Conservation (phyloP, 2,797 vertebrate species). For the Melanotaenia maccullochi region DNA sequence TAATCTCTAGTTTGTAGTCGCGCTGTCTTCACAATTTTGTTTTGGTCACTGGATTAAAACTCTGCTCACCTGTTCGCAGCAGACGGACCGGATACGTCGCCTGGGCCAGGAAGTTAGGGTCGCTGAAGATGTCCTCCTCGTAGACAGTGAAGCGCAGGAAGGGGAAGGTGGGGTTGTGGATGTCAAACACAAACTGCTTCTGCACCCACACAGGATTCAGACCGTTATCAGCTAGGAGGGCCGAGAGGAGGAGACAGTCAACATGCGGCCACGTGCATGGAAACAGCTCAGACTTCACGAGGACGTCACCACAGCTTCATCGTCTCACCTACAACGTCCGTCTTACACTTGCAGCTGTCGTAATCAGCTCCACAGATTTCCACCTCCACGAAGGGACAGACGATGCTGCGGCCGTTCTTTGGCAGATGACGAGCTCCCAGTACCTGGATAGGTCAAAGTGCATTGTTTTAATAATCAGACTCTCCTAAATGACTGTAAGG, state of each 20-base stretch:
- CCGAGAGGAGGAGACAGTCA: conserved; percentile 7
- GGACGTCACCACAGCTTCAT: not conserved
- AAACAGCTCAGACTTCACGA: not conserved
- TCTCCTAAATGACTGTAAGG: not conserved
- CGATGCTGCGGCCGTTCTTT: conserved; percentile 93
- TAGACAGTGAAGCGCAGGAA: conserved; percentile 95
- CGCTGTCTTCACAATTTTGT: no score
- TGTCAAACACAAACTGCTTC: conserved; percentile 92
- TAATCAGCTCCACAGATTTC: conserved; percentile 95
- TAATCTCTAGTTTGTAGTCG: not conserved
- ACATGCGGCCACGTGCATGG: not conserved
- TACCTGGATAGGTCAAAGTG: conserved; percentile 78
- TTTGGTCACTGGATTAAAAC: no score
- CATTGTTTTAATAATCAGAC: not conserved
- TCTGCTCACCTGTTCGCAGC: conserved; percentile 87
- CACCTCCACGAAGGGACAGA: conserved; percentile 96
- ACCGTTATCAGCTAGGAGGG: conserved; percentile 91
- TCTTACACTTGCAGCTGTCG: conserved; percentile 91
- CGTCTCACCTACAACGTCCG: conserved; percentile 92
- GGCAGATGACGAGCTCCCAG: conserved; percentile 95
- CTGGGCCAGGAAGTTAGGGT: conserved; percentile 97
- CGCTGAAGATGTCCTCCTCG: conserved; percentile 98
- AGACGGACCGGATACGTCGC: conserved; percentile 92
- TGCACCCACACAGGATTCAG: conserved; percentile 94
- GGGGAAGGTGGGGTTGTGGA: conserved; percentile 90